Evolutionary conservation across 1,140 invertebrate species (phyloP).

Genomic region (Bombus fervidus): DNA sequence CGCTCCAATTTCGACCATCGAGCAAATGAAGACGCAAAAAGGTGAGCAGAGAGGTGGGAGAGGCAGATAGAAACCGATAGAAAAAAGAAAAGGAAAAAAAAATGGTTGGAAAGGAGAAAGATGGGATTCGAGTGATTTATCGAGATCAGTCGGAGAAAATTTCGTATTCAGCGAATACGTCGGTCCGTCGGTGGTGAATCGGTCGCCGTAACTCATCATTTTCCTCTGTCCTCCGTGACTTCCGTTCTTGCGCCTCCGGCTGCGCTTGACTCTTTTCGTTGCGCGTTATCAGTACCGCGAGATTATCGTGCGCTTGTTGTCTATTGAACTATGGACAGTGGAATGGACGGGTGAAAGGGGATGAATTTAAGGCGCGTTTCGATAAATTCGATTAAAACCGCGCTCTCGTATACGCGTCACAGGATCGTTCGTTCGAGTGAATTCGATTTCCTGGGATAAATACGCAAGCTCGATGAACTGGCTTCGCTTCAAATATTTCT

Average conservation of each 20-base stretch:
- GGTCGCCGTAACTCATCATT: constrained; percentile 57
- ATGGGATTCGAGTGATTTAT: constrained; percentile 56
- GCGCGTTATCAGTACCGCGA: constrained; percentile 8
- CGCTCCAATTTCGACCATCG: constrained; percentile 8
- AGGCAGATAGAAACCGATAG: neutral
- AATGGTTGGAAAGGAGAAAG: neutral
- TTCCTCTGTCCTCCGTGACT: constrained; percentile 44
- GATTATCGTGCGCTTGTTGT: constrained; percentile 32
- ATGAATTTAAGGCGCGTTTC: constrained; percentile 29
- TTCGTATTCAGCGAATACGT: constrained; percentile 61
- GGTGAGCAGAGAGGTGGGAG: neutral
- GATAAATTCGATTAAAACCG: constrained; percentile 26
- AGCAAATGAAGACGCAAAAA: constrained; percentile 43
- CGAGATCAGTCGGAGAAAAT: constrained; percentile 49
- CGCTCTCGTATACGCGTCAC: neutral
- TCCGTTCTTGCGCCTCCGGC: constrained; percentile 15
- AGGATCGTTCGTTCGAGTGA: neutral
- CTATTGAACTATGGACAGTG: neutral
- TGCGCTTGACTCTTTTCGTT: neutral
- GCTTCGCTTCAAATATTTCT: neutral
- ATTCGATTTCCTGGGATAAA: neutral
- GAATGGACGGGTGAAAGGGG: constrained; percentile 31
- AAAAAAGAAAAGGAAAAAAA: neutral
- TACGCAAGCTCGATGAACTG: neutral
- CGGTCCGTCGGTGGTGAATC: constrained; percentile 38